phyloP scores from a whole-genome alignment of 2,797 vertebrate species.

The Enteromius thamalakanensis region DNA sequence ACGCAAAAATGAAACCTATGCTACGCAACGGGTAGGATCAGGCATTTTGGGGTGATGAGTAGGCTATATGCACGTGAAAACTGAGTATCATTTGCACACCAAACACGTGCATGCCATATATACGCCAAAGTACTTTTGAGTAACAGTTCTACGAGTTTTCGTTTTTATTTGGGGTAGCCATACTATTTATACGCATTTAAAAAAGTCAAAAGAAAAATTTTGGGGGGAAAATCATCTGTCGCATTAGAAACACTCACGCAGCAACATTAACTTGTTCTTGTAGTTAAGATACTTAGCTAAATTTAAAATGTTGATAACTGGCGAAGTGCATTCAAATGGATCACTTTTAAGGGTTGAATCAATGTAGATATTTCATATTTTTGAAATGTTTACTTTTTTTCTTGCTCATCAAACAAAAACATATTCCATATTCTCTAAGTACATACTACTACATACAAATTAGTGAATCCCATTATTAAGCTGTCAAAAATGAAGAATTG shows the following conservation, averaged over 20 bases:
- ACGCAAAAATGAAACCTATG: too few relatives aligned
- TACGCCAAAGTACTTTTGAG: too few relatives aligned
- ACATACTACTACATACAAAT: background rate
- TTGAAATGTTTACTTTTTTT: background rate
- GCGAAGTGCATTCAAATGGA: background rate
- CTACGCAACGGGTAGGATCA: too few relatives aligned
- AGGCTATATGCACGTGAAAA: too few relatives aligned
- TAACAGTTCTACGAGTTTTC: too few relatives aligned
- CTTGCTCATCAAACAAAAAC: background rate
- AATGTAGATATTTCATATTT: background rate
- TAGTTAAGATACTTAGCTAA: background rate
- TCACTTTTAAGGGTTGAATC: background rate
- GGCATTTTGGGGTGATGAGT: too few relatives aligned
- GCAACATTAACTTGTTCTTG: background rate
- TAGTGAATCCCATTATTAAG: background rate
- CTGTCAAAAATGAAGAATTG: background rate
- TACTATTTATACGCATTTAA: background rate
- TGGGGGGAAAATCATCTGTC: background rate
- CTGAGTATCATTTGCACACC: too few relatives aligned
- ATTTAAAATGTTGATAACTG: background rate
- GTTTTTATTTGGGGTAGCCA: too few relatives aligned
- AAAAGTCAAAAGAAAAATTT: background rate
- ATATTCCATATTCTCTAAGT: background rate
- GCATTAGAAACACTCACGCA: background rate
- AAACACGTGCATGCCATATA: too few relatives aligned